phyloP scores from a whole-genome alignment of 2,888 invertebrate genomes.

The Pherbina coryleti region DNA sequence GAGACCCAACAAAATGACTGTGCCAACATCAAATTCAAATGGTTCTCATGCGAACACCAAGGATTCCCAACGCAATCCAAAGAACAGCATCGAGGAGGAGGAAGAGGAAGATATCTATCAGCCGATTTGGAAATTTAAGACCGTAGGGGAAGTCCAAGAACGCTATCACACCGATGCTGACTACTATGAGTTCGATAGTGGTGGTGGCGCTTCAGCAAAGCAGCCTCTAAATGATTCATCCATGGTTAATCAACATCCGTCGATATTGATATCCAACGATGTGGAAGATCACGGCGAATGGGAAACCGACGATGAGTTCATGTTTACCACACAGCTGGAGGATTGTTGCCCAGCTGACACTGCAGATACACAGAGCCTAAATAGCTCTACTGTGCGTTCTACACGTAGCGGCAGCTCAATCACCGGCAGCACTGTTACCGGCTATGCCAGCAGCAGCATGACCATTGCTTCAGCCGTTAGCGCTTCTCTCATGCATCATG shows the following conservation, averaged over 20 bases:
- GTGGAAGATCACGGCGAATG: conserved; percentile 67
- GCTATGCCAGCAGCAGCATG: conserved; percentile 59
- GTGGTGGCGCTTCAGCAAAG: conserved; percentile 6
- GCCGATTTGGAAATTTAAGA: conserved; percentile 69
- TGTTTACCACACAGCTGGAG: conserved; percentile 58
- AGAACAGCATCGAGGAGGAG: conserved; percentile 35
- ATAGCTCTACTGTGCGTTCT: conserved; percentile 40
- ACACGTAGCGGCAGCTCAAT: conserved; percentile 45
- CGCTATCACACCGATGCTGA: conserved; percentile 52
- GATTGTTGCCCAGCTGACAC: not conserved
- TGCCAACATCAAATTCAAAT: conserved; percentile 42
- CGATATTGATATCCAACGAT: conserved; percentile 45
- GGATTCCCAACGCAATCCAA: conserved; percentile 2
- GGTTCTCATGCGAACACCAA: not conserved
- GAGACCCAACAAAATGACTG: conserved; percentile 47
- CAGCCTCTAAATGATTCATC: conserved; percentile 45
- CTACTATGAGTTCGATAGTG: conserved; percentile 43
- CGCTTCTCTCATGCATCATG: conserved; percentile 55
- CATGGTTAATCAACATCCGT: conserved; percentile 25
- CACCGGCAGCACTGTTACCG: conserved; percentile 65
- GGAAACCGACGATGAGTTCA: conserved; percentile 69
- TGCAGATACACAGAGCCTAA: conserved; percentile 49
- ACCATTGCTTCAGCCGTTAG: conserved; percentile 58
- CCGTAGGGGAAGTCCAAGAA: conserved; percentile 61
- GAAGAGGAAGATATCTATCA: conserved; percentile 68